A percentile compares a stretch with the other conserved stretches of the same genome.
phyloP scores from a whole-genome alignment of 2,113 vertebrate species.

The Lipophrys pholis region DNA sequence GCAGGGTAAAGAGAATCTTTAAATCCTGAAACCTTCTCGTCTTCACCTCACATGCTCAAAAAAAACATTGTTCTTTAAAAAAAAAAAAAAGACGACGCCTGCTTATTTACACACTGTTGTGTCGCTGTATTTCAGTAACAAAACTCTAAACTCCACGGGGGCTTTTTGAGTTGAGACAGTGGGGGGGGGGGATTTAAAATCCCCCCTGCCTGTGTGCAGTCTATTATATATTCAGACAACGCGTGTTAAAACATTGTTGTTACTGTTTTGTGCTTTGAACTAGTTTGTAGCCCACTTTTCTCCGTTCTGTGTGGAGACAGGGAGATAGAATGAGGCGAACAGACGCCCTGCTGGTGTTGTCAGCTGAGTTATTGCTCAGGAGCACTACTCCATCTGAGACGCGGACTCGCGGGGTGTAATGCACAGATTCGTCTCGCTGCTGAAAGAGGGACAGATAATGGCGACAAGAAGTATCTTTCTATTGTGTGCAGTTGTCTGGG shows the following conservation, averaged over 20 bases:
- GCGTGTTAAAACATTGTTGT: not conserved
- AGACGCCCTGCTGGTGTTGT: constrained; percentile 19
- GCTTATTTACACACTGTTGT: too few species aligned
- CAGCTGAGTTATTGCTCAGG: constrained; percentile 19
- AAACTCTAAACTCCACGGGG: too few species aligned
- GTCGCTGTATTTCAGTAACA: too few species aligned
- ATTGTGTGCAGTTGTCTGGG: constrained; percentile 17
- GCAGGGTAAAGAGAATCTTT: too few species aligned
- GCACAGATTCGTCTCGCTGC: constrained; percentile 41
- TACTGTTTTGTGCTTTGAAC: not conserved
- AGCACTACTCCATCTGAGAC: constrained; percentile 21
- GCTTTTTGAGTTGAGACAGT: too few species aligned
- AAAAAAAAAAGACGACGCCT: too few species aligned
- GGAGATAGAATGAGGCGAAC: constrained; percentile 6
- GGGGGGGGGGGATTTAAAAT: too few species aligned
- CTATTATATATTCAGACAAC: not conserved
- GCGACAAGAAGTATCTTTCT: not conserved
- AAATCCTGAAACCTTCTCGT: too few species aligned
- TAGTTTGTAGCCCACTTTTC: not conserved
- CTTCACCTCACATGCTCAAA: too few species aligned
- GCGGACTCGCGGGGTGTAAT: constrained; percentile 16
- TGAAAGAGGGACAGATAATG: constrained; percentile 30
- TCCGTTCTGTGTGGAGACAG: not conserved
- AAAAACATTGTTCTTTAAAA: too few species aligned
- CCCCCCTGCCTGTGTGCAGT: not conserved